phyloP scores from a whole-genome alignment of 2,113 vertebrate species.

The Pedionomus torquatus region DNA sequence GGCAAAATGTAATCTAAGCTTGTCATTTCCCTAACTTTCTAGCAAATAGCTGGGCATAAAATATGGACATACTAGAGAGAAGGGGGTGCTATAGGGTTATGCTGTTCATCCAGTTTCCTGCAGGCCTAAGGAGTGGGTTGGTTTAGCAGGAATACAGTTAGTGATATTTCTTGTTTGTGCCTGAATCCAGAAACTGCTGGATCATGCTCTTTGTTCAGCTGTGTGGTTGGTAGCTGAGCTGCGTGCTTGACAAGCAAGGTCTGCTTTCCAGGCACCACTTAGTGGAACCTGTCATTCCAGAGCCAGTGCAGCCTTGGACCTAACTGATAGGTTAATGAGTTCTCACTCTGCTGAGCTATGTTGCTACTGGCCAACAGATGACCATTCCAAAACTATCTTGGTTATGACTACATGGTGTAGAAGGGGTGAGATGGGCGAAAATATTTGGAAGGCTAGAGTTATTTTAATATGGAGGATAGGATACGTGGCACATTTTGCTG shows the following conservation, averaged over 20 bases:
- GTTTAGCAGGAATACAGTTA: background rate
- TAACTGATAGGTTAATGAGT: background rate
- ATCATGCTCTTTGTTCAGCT: background rate
- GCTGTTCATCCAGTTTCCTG: background rate
- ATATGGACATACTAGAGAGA: background rate
- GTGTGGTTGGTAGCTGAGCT: background rate
- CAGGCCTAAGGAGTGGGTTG: rapidly evolving
- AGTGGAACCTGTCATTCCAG: rapidly evolving
- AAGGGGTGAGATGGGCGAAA: background rate
- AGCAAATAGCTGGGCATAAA: background rate
- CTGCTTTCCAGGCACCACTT: background rate
- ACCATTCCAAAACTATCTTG: background rate
- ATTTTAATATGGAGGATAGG: background rate
- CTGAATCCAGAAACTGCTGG: background rate
- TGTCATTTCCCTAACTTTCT: background rate
- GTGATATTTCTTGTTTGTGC: background rate
- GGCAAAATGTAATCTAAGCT: background rate
- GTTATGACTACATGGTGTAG: background rate
- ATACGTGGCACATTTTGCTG: background rate
- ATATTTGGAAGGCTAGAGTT: background rate
- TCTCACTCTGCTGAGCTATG: background rate
- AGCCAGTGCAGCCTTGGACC: rapidly evolving
- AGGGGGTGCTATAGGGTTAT: background rate
- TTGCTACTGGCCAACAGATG: background rate
- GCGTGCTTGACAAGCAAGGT: background rate